phyloP scores from a whole-genome alignment of 2,797 vertebrate species.

The Vultur gryphus region DNA sequence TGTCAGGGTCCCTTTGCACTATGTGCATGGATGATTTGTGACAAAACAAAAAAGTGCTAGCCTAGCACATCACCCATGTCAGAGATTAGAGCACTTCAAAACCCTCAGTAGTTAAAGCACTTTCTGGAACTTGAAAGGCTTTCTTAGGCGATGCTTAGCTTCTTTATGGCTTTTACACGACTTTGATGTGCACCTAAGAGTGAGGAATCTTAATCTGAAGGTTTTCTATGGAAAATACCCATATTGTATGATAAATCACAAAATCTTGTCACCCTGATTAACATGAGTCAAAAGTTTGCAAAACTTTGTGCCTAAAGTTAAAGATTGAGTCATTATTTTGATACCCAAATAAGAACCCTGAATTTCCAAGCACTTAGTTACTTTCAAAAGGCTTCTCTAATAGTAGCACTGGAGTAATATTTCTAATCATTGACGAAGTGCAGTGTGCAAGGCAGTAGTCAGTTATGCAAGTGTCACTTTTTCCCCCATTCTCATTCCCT shows the following conservation, averaged over 20 bases:
- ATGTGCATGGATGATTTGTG: slow-evolving; percentile 56
- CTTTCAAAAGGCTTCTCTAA: background rate
- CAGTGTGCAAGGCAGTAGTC: background rate
- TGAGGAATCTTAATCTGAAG: slow-evolving; percentile 50
- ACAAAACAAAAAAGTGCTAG: slow-evolving; percentile 60
- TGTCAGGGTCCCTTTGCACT: slow-evolving; percentile 56
- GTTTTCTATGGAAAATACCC: background rate
- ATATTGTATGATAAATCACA: background rate
- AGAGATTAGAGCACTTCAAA: slow-evolving; percentile 66
- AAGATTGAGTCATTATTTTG: background rate
- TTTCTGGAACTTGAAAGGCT: slow-evolving; percentile 61
- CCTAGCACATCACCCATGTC: slow-evolving; percentile 60
- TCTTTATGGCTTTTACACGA: slow-evolving; percentile 27
- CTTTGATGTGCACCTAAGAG: slow-evolving; percentile 64
- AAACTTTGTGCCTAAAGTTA: background rate
- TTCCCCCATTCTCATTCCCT: background rate
- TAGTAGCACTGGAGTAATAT: background rate
- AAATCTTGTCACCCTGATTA: background rate
- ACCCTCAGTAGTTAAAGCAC: slow-evolving; percentile 49
- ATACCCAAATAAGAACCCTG: background rate
- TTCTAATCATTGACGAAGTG: background rate
- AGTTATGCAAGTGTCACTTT: background rate
- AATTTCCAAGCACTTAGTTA: background rate
- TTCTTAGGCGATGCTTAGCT: slow-evolving; percentile 37
- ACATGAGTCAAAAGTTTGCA: background rate